Percentiles rank a stretch among this genome's conserved stretches.
These are phyloP conservation scores for Callimorpha dominula DNA, from an alignment of 2,888 invertebrate species.

Conservation along the genomic window DNA sequence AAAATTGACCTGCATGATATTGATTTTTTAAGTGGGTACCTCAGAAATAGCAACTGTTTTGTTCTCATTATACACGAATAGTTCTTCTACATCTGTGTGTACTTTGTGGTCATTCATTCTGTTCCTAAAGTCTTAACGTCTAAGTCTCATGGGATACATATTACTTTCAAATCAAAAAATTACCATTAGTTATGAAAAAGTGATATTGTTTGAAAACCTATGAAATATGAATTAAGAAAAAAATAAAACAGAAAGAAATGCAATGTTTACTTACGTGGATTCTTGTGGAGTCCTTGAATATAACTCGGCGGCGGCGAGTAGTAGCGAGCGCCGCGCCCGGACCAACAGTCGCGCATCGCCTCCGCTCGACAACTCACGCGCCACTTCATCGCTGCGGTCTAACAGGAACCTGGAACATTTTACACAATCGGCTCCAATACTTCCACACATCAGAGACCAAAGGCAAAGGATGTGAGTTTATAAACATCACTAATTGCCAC, in stretches of 20 bases:
- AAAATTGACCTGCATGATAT: too few species aligned
- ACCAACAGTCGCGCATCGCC: slow-evolving; percentile 80
- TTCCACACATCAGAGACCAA: background rate
- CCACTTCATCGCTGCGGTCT: slow-evolving; percentile 82
- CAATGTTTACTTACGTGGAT: slow-evolving; percentile 51
- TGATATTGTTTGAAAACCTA: background rate
- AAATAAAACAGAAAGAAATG: background rate
- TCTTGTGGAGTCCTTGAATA: slow-evolving; percentile 76
- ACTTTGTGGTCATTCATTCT: too few species aligned
- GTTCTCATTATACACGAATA: too few species aligned
- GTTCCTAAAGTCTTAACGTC: too few species aligned
- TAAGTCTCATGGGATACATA: too few species aligned
- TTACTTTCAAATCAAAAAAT: too few species aligned
- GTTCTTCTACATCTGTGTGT: too few species aligned
- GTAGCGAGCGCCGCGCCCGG: slow-evolving; percentile 77
- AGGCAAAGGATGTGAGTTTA: background rate
- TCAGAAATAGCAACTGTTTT: too few species aligned
- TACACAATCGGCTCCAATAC: background rate
- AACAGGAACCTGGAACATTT: slow-evolving; percentile 71
- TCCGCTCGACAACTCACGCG: slow-evolving; percentile 73
- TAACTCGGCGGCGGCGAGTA: slow-evolving; percentile 81
- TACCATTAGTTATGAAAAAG: too few species aligned
- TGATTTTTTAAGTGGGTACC: too few species aligned
- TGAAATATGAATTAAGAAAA: background rate
- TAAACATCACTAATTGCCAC: too few species aligned